Conservation (phyloP, 2,888 invertebrate species). For the Cheilosia vernalis region DNA sequence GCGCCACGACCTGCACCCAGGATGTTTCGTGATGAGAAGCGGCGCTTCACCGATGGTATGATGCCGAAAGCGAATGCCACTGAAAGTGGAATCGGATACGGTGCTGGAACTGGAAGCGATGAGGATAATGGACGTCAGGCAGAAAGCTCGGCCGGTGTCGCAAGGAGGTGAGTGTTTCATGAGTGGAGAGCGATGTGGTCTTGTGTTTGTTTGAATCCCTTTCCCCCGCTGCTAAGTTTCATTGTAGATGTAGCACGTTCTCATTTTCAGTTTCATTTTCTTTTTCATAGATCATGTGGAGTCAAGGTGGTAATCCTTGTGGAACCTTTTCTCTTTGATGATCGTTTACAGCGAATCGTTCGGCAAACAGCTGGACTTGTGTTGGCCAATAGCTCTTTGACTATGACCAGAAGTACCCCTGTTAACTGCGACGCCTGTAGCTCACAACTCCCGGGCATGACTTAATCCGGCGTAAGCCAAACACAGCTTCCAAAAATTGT, state of each 20-base stretch:
- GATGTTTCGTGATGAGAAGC: slow-evolving; percentile 76
- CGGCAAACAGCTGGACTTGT: too few relatives aligned
- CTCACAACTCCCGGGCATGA: too few relatives aligned
- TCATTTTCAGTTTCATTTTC: slow-evolving; percentile 15
- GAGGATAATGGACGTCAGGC: slow-evolving; percentile 70
- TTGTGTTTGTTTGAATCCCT: slow-evolving; percentile 4
- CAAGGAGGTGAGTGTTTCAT: slow-evolving; percentile 62
- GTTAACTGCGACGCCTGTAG: too few relatives aligned
- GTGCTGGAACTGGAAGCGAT: slow-evolving; percentile 65
- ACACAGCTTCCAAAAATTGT: too few relatives aligned
- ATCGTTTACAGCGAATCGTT: too few relatives aligned
- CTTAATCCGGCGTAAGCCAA: too few relatives aligned
- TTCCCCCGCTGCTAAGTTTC: slow-evolving; percentile 32
- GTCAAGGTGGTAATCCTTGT: too few relatives aligned
- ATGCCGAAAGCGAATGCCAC: slow-evolving; percentile 51
- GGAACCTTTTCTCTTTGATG: too few relatives aligned
- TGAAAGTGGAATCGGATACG: slow-evolving; percentile 50
- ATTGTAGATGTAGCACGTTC: slow-evolving; percentile 11
- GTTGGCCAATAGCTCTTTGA: too few relatives aligned
- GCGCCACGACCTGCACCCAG: slow-evolving; percentile 69
- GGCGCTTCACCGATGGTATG: slow-evolving; percentile 77
- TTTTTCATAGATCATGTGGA: not conserved
- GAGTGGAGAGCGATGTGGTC: too few relatives aligned
- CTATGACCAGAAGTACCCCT: too few relatives aligned
- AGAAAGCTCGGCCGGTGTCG: slow-evolving; percentile 73